These are phyloP conservation scores for Vombatus ursinus DNA, from an alignment of 2,113 vertebrate species.

Conservation along the genomic window DNA sequence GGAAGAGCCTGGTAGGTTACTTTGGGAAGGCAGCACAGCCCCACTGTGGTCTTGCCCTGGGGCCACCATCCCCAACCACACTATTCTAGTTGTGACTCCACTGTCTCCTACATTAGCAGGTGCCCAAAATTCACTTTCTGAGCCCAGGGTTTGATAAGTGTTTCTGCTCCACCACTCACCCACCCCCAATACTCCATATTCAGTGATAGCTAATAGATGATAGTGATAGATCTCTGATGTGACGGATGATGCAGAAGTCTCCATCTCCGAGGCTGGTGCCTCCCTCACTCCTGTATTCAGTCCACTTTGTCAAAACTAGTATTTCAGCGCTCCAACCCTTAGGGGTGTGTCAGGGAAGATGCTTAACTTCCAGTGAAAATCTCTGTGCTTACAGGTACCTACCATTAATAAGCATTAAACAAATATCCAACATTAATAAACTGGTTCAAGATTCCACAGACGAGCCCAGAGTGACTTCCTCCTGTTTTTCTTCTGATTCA, in stretches of 20 bases:
- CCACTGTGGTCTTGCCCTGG: not conserved
- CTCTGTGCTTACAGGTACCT: not conserved
- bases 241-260: not conserved
- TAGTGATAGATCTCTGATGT: not conserved
- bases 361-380: not conserved
- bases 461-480: conserved; percentile 1
- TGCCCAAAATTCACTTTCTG: not conserved
- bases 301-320: not conserved
- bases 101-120: not conserved
- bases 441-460: not conserved
- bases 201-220: not conserved
- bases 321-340: not conserved
- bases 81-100: not conserved
- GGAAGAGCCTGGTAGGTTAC: not conserved
- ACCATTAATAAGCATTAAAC: not conserved
- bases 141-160: not conserved
- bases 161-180: not conserved
- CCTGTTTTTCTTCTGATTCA: conserved; percentile 47
- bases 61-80: not conserved
- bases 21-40: not conserved
- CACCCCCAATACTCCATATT: not conserved
- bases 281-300: not conserved
- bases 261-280: not conserved
- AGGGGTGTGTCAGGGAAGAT: not conserved
- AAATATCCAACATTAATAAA: not conserved